Evolutionary conservation across 1,140 invertebrate genomes (phyloP).

Genomic region (Drosophila albomicans): DNA sequence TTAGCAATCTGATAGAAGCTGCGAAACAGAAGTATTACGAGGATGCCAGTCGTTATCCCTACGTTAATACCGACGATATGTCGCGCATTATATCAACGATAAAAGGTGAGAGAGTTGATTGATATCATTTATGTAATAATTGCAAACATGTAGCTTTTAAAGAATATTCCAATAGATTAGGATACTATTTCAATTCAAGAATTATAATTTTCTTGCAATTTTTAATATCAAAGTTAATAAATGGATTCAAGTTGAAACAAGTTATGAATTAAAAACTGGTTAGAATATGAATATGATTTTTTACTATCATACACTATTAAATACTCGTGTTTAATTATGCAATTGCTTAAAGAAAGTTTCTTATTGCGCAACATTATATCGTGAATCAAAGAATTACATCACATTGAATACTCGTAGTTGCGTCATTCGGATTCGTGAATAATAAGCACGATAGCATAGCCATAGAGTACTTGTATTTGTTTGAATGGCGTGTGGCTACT

Average conservation of each 20-base stretch:
- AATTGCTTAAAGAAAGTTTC: conserved; percentile 1
- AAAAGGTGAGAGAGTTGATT: conserved; percentile 64
- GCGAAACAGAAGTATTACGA: conserved; percentile 86
- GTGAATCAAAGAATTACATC: not conserved
- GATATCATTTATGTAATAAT: not conserved
- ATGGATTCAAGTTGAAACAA: too few species aligned
- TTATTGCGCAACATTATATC: not conserved
- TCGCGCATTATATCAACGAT: conserved; percentile 72
- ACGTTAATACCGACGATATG: conserved; percentile 50
- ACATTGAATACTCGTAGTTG: not conserved
- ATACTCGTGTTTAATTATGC: too few species aligned
- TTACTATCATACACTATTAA: too few species aligned
- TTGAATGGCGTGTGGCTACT: not conserved
- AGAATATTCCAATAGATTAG: too few species aligned
- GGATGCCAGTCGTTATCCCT: conserved; percentile 76
- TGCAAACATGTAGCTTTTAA: too few species aligned
- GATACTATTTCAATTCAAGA: too few species aligned
- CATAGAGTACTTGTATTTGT: not conserved
- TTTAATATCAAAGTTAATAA: too few species aligned
- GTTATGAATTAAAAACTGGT: not conserved
- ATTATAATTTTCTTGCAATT: too few species aligned
- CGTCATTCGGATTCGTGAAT: not conserved
- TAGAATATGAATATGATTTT: too few species aligned
- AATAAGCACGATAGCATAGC: not conserved
- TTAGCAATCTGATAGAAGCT: conserved; percentile 86